phyloP scores from a whole-genome alignment of 1,140 invertebrate species.

The Chironomus striatipennis region DNA sequence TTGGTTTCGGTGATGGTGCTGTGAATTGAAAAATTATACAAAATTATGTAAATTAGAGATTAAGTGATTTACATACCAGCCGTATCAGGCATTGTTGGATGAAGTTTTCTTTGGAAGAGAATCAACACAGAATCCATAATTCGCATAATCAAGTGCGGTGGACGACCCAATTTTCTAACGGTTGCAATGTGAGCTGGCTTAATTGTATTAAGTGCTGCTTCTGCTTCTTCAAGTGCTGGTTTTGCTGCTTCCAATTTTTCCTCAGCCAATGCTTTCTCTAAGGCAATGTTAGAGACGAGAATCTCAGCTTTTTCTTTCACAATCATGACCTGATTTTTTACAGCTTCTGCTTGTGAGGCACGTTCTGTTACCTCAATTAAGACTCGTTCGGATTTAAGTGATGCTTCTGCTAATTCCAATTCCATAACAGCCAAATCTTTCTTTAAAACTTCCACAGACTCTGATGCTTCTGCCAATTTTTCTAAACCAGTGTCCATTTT shows the following conservation, averaged over 20 bases:
- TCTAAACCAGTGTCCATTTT: conserved; percentile 90
- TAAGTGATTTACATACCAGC: conserved; percentile 38
- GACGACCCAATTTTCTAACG: conserved; percentile 85
- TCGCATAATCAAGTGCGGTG: conserved; percentile 93
- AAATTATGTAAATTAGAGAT: not conserved
- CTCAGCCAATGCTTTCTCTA: conserved; percentile 86
- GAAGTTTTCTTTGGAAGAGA: conserved; percentile 80
- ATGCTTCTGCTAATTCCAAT: conserved; percentile 80
- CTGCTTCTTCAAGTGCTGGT: conserved; percentile 87
- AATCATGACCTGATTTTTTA: conserved; percentile 90
- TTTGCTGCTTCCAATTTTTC: conserved; percentile 83
- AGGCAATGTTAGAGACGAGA: conserved; percentile 81
- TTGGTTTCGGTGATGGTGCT: conserved; percentile 80
- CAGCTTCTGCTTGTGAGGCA: conserved; percentile 88
- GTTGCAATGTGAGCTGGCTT: conserved; percentile 95
- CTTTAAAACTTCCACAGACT: conserved; percentile 82
- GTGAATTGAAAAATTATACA: not conserved
- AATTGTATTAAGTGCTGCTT: conserved; percentile 91
- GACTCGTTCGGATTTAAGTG: conserved; percentile 79
- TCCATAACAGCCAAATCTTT: conserved; percentile 91
- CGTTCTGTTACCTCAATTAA: conserved; percentile 78
- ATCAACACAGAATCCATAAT: conserved; percentile 97
- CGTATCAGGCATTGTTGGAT: conserved; percentile 71
- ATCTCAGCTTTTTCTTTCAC: conserved; percentile 92
- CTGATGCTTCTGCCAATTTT: conserved; percentile 89